A percentile compares a stretch with the other conserved stretches of the same genome.
phyloP scores from a whole-genome alignment of 2,888 invertebrate species.

The Salticus scenicus region DNA sequence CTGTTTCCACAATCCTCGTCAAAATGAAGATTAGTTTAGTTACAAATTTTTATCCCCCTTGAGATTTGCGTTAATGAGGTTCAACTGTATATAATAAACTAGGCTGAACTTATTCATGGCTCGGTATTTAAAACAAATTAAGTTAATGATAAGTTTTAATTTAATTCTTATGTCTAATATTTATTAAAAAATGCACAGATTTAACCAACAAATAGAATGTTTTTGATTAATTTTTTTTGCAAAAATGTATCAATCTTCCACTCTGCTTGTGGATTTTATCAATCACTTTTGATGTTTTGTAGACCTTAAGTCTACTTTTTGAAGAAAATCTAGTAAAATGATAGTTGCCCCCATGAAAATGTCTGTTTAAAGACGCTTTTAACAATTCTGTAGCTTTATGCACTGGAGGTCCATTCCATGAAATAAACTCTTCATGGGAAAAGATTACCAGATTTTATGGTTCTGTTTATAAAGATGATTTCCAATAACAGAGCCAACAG shows the following conservation, averaged over 20 bases:
- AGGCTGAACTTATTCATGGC: too few species aligned
- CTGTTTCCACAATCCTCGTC: too few species aligned
- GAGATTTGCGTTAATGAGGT: too few species aligned
- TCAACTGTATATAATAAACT: too few species aligned
- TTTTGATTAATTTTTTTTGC: background rate
- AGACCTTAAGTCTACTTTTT: background rate
- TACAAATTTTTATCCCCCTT: too few species aligned
- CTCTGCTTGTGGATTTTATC: background rate
- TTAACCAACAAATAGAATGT: background rate
- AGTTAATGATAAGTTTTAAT: too few species aligned
- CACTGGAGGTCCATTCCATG: slow-evolving; percentile 12
- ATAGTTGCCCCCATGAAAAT: background rate
- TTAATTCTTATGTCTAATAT: background rate
- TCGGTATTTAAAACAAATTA: too few species aligned
- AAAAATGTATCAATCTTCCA: background rate
- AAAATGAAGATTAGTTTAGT: too few species aligned
- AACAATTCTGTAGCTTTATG: slow-evolving; percentile 4
- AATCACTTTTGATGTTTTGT: background rate
- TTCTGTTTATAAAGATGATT: background rate
- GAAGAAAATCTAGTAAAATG: slow-evolving; percentile 11
- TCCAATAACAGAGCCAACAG: background rate
- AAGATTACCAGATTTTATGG: background rate
- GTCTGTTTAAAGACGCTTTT: background rate
- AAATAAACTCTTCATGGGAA: slow-evolving; percentile 2
- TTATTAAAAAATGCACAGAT: background rate